Percentiles rank a stretch among this genome's conserved stretches.
Evolutionary conservation across 2,797 vertebrate species (phyloP).

Genomic region (Okamejei kenojei): DNA sequence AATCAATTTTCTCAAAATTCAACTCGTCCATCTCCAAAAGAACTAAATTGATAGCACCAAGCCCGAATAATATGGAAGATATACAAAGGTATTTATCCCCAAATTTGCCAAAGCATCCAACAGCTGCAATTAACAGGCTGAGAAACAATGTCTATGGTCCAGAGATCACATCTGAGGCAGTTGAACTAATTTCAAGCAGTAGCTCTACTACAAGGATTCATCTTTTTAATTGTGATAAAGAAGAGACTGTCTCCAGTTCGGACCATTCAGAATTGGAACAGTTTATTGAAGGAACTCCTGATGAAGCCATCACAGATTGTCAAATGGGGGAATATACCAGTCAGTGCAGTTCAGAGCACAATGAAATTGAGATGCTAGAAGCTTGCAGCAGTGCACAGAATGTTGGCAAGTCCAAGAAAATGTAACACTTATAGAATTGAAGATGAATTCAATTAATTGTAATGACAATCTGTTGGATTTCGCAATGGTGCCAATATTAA

Average conservation of each 20-base stretch:
- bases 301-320: neutral
- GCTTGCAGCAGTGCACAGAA: neutral
- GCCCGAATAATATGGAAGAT: neutral
- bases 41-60: neutral
- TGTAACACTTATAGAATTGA: neutral
- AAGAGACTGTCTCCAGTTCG: neutral
- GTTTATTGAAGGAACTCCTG: neutral
- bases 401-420: neutral
- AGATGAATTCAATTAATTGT: neutral
- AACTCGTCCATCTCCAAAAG: neutral
- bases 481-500: neutral
- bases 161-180: neutral
- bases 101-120: neutral
- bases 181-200: neutral
- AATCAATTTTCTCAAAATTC: neutral
- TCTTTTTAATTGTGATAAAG: neutral
- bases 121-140: neutral
- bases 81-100: slow-evolving; percentile 32
- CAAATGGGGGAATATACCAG: neutral
- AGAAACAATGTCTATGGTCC: neutral
- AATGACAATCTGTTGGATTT: neutral
- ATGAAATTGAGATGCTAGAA: neutral
- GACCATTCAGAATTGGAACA: neutral
- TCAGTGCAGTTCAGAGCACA: neutral
- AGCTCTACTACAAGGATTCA: neutral